Evolutionary conservation across 2,797 vertebrate genomes (phyloP).

Genomic region (Zenarchopterus dispar): DNA sequence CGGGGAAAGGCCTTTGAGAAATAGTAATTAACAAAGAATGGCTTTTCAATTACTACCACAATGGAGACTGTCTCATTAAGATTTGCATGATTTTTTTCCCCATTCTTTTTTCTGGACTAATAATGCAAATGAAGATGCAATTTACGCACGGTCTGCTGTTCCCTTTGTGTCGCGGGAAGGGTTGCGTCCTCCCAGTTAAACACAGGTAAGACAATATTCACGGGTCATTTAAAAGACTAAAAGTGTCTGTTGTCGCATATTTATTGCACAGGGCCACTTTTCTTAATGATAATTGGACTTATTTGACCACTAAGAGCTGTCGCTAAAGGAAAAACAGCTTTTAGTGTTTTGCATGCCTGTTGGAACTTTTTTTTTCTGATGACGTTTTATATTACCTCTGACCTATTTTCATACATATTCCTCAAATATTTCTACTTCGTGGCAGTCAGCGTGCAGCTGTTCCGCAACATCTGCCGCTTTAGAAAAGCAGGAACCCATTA

Average conservation of each 20-base stretch:
- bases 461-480: no score
- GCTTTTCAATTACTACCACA: slow-evolving; percentile 84
- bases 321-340: not conserved
- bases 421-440: no score
- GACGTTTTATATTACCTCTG: not conserved
- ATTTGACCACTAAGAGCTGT: slow-evolving; percentile 47
- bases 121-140: slow-evolving; percentile 86
- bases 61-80: slow-evolving; percentile 85
- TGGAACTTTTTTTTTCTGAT: not conserved
- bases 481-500: no score
- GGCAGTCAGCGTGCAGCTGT: no score
- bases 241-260: slow-evolving; percentile 68
- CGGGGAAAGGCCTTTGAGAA: slow-evolving; percentile 77
- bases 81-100: slow-evolving; percentile 82
- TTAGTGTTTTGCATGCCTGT: no score
- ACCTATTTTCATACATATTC: no score
- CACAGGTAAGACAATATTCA: slow-evolving; percentile 85
- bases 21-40: slow-evolving; percentile 83
- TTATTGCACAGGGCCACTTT: slow-evolving; percentile 54
- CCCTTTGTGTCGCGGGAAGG: slow-evolving; percentile 81
- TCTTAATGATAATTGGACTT: slow-evolving; percentile 54
- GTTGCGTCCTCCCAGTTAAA: slow-evolving; percentile 77
- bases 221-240: slow-evolving; percentile 79
- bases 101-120: slow-evolving; percentile 59
- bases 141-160: slow-evolving; percentile 84